Conservation (phyloP, 30 jellyfish, hydroid and myxozoan genomes). For the Clytia hemisphaerica region DNA sequence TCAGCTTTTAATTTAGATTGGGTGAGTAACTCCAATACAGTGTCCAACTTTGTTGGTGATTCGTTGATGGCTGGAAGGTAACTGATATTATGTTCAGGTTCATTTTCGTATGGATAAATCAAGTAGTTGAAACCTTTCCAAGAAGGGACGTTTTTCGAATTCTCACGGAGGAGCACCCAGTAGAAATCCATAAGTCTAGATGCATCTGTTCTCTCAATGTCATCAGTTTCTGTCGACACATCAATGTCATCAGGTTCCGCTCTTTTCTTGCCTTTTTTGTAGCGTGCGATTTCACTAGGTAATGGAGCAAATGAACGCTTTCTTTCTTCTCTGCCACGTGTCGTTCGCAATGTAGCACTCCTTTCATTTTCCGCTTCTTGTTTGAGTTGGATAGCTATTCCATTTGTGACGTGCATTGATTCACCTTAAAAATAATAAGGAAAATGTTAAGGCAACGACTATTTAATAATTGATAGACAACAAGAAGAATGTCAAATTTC, state of each 20-base stretch:
- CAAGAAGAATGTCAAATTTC: too few relatives aligned
- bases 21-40: neutral
- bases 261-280: neutral
- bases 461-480: too few relatives aligned
- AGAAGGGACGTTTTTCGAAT: neutral
- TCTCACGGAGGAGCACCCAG: too few relatives aligned
- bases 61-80: constrained; percentile 15
- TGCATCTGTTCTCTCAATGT: neutral
- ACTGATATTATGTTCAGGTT: neutral
- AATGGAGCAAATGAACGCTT: neutral
- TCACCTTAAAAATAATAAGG: too few relatives aligned
- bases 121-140: constrained; percentile 19
- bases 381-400: constrained; percentile 12
- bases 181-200: constrained; percentile 21
- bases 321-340: neutral
- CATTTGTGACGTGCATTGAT: constrained; percentile 25
- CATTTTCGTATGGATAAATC: neutral
- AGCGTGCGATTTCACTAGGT: neutral
- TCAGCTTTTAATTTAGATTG: constrained; percentile 26
- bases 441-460: too few relatives aligned
- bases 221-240: too few relatives aligned
- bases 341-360: too few relatives aligned
- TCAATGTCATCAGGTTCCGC: too few relatives aligned
- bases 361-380: too few relatives aligned
- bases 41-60: constrained; percentile 18